Evolutionary conservation across 2,888 invertebrate genomes (phyloP).

Genomic region (Autographa pulchrina): DNA sequence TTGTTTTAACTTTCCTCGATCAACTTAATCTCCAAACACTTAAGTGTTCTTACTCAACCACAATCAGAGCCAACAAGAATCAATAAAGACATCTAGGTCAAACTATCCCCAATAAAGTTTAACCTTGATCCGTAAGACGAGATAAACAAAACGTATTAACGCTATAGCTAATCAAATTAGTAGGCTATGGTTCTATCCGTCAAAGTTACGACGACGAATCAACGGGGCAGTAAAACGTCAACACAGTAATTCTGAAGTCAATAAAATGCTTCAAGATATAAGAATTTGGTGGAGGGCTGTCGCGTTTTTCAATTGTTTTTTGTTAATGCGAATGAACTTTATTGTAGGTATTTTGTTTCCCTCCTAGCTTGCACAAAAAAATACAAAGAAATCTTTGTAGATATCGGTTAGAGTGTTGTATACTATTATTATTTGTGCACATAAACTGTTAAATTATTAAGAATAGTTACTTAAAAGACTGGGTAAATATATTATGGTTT

Average conservation of each 20-base stretch:
- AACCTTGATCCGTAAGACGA: constrained; percentile 31
- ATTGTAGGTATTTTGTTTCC: background rate
- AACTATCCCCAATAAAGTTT: constrained; percentile 22
- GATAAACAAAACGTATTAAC: constrained; percentile 45
- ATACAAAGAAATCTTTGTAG: too few relatives aligned
- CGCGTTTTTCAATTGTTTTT: background rate
- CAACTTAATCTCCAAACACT: background rate
- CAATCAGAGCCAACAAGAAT: background rate
- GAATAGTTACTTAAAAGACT: too few relatives aligned
- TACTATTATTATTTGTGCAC: too few relatives aligned
- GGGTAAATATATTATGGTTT: too few relatives aligned
- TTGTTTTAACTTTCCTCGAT: background rate
- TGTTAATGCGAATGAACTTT: background rate
- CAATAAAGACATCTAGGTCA: constrained; percentile 15
- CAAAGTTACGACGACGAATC: constrained; percentile 50
- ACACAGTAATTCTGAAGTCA: constrained; percentile 37
- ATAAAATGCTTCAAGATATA: constrained; percentile 54
- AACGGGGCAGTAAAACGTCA: constrained; percentile 50
- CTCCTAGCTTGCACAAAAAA: too few relatives aligned
- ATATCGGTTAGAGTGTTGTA: too few relatives aligned
- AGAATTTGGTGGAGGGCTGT: constrained; percentile 46
- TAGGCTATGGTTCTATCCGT: constrained; percentile 43
- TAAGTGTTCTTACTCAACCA: background rate
- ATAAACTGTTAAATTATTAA: too few relatives aligned
- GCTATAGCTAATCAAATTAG: constrained; percentile 57